Evolutionary conservation across 1,140 invertebrate genomes (phyloP).

Genomic region (Drosophila sucinea): DNA sequence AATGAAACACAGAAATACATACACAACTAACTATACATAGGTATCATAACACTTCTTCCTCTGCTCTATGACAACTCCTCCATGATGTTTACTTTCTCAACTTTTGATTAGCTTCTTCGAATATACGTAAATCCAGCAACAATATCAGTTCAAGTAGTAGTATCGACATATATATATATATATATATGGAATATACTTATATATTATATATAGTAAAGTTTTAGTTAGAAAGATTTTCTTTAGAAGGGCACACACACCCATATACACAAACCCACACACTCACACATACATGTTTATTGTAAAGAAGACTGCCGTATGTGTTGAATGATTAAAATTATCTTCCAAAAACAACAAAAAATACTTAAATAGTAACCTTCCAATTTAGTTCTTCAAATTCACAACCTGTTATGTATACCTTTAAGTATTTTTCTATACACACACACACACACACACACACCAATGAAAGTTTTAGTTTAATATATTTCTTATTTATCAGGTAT

Average conservation of each 20-base stretch:
- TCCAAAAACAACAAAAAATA: neutral
- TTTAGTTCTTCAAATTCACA: neutral
- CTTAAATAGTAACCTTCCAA: neutral
- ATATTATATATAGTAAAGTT: neutral
- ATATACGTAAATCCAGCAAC: conserved; percentile 5
- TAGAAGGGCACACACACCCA: conserved; percentile 6
- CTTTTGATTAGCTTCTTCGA: conserved; percentile 5
- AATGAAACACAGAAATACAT: neutral
- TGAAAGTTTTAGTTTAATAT: neutral
- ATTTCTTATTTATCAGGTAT: neutral
- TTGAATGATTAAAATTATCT: conserved; percentile 1
- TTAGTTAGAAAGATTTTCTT: conserved; percentile 1
- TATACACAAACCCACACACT: neutral
- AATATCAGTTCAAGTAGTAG: neutral
- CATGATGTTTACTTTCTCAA: neutral
- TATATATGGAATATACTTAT: neutral
- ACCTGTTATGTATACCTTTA: neutral
- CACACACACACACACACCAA: neutral
- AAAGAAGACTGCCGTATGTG: conserved; percentile 4
- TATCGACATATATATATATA: no score
- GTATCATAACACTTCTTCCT: neutral
- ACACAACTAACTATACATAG: neutral
- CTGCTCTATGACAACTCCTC: neutral
- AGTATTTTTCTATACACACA: neutral
- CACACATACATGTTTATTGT: neutral